Conservation (phyloP, 1,140 invertebrate species). For the Drosophila auraria region DNA sequence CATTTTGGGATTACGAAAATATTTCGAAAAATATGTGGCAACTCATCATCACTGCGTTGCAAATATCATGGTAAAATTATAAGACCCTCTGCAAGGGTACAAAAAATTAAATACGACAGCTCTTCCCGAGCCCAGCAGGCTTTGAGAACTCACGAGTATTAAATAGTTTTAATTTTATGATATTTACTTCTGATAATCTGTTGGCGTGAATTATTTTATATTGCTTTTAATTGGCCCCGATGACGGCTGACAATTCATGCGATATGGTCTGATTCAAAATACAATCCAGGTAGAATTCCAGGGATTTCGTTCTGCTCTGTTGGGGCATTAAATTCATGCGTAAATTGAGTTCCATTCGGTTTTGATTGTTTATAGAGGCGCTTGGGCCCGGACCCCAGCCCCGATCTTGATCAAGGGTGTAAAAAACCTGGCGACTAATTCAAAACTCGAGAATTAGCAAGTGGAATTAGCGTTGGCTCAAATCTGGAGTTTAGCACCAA, state of each 20-base stretch:
- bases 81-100: too few species aligned
- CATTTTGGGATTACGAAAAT: too few species aligned
- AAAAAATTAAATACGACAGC: too few species aligned
- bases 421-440: constrained; percentile 55
- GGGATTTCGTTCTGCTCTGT: constrained; percentile 52
- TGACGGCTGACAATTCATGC: constrained; percentile 26
- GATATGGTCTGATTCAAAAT: constrained; percentile 15
- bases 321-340: constrained; percentile 48
- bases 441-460: constrained; percentile 58
- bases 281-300: constrained; percentile 15
- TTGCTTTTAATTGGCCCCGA: constrained; percentile 41
- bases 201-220: constrained; percentile 17
- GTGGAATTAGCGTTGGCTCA: constrained; percentile 64
- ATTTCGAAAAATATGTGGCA: too few species aligned
- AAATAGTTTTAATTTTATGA: not conserved
- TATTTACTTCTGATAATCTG: constrained; percentile 5
- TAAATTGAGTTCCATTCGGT: constrained; percentile 41
- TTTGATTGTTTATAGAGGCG: constrained; percentile 31
- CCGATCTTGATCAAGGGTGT: constrained; percentile 52
- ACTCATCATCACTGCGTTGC: too few species aligned
- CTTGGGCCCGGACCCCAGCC: not conserved
- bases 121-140: not conserved
- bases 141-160: constrained; percentile 2
- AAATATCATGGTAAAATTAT: too few species aligned
- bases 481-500: constrained; percentile 63